Percentiles rank a stretch among this genome's conserved stretches.
Conservation (phyloP, 1,140 invertebrate species). For the Linepithema humile region DNA sequence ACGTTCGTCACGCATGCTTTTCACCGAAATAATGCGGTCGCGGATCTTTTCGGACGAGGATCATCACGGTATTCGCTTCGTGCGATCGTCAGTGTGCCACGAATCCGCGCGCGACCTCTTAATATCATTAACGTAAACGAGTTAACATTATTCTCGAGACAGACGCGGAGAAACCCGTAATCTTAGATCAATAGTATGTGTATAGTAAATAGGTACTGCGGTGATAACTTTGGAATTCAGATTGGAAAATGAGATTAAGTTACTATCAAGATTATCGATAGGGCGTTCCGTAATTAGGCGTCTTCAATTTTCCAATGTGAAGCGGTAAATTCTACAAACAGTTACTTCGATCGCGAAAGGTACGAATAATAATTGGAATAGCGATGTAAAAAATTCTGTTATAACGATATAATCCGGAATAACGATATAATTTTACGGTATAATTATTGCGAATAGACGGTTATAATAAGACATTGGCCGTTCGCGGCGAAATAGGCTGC, state of each 20-base stretch:
- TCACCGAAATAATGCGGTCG: constrained; percentile 16
- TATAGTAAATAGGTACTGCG: too few species aligned
- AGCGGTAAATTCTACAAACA: not conserved
- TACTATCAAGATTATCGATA: too few species aligned
- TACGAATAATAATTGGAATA: not conserved
- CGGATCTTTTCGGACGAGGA: not conserved
- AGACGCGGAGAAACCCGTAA: constrained; percentile 43
- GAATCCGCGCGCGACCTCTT: constrained; percentile 66
- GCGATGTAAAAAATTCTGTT: not conserved
- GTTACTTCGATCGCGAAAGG: not conserved
- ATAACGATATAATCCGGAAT: not conserved
- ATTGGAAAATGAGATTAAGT: too few species aligned
- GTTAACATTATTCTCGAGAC: constrained; percentile 69
- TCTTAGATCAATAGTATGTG: constrained; percentile 25
- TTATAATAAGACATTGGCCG: constrained; percentile 9
- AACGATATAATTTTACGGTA: constrained; percentile 18
- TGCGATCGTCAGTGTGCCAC: not conserved
- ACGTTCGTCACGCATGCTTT: constrained; percentile 1
- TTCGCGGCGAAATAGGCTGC: constrained; percentile 16
- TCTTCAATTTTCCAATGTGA: not conserved
- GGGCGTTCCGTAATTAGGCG: too few species aligned
- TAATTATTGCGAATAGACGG: not conserved
- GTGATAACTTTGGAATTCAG: too few species aligned
- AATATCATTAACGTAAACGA: constrained; percentile 80
- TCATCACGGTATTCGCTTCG: not conserved